Evolutionary conservation across 2,797 vertebrate species (phyloP), one percentile per base, ranked within the genome.

Genomic region (Selene dorsalis): DNA sequence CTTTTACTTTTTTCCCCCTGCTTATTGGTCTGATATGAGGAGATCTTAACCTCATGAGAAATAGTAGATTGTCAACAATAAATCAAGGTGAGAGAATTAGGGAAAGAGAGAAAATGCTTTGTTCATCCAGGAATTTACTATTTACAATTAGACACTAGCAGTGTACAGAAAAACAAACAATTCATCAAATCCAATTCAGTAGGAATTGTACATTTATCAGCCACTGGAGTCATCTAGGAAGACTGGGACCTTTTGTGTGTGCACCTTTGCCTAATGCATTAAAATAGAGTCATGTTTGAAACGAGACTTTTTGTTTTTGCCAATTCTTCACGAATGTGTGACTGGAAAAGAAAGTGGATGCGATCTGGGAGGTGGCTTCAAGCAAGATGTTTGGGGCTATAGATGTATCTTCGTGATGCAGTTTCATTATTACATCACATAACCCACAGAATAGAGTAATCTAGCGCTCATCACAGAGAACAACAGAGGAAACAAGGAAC

Each of bases 311-410:
- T 56, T 59, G 24, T 66, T 76, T 78, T 68, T 43, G 18, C 67
- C 30, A 45, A 61, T 53, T 73, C 39, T 62, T 68, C 22, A 53
- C 47, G 50, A 80, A 35, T 70, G 47, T 58, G 5, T 65, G 32
- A 83, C 30, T 57, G 66, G 60, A 58, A 85, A 83, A 41, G 20
- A 39, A 78, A 64, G 26, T 14, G 35, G 17, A 26, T 30, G 16
- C 24, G 16, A 32, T 24, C 47, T 9, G 26, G 41, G 43, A 7
- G 0, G 48, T 38, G 41, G 45, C 55, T 74, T 52, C 41, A 28
- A 55, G 48, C 22, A 35, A 20, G 2, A n/a, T 16, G 28, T 48
- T 53, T 28, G n/a, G 5, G 38, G 13, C 4, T 38, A 6, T 55
- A 16, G 32, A 11, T 2, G 5, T 13, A 41, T 16, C 10, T 32